Base-by-base conservation (phyloP, 1,140 invertebrate genomes). In the Drosophila littoralis region DNA sequence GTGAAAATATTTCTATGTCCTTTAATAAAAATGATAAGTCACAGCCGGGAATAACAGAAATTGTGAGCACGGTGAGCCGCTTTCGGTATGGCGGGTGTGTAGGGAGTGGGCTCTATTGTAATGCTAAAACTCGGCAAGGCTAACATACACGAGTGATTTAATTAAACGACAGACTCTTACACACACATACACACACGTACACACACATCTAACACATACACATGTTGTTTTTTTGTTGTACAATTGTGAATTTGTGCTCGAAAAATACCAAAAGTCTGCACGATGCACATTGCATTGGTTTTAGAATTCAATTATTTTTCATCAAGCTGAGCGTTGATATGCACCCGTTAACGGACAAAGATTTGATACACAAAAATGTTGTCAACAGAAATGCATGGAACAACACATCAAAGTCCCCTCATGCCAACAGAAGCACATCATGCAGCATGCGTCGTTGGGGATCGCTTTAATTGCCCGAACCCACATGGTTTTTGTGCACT, bases 11-110 rank as follows among this genome's bases (percentile, higher is more conserved):
- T 78, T 78, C 66, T 71, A 63, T 71, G 75, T 70, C 66, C 76
- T 78, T 78, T 75, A 78, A 78, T 78, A 78, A 78, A 78, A 78
- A 78, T 78, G 76, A 78, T 78, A 77, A 77, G 75, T 75, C 75
- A 73, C 64, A 68, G 64, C 33, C 35, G 70, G 55, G 70, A 73
- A 73, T 73, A 54, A 66, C 69, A 59, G 63, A 54, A 46, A 63
- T 55, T 57, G 13, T 50, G 42, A 57, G 43, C 43, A 61, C 32
- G 57, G 12, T 13, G 42, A 35, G 42, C 28, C 1, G 32, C 22
- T 57, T 43, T n/a, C 38, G 32, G 10, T 9, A n/a, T 45, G 8
- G 7, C 7, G 13, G 15, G 32, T 6, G 15, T 13, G 61, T 13
- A 12, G 6, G 13, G 43, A 33, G 33, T 0, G 12, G 55, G 45